Percentiles rank a stretch among this genome's conserved stretches.
These are phyloP conservation scores for Apostichopus californicus DNA, from an alignment of 35 echinoderm and acorn worm species.

Conservation along the genomic window DNA sequence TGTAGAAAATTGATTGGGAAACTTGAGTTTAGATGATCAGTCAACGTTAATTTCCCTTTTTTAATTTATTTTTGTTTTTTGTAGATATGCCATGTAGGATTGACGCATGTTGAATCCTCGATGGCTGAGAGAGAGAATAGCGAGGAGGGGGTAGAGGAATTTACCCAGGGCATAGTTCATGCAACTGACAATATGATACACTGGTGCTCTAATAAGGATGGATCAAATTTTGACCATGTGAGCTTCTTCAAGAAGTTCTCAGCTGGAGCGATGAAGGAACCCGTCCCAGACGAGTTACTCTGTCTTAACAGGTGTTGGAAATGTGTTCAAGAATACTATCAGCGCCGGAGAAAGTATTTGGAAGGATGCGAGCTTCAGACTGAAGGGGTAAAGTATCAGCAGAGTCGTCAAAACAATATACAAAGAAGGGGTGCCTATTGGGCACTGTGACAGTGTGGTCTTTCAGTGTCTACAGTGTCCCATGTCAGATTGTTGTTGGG, in stretches of 20 bases:
- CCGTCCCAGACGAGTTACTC: neutral
- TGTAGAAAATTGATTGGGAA: too few species aligned
- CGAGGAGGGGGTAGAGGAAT: neutral
- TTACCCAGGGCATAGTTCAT: neutral
- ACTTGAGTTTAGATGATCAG: too few species aligned
- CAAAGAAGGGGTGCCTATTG: neutral
- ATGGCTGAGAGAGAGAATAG: neutral
- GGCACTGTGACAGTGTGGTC: neutral
- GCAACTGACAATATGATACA: neutral
- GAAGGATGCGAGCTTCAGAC: neutral
- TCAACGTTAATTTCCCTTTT: too few species aligned
- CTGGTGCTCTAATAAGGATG: neutral
- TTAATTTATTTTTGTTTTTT: neutral
- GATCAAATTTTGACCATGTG: neutral
- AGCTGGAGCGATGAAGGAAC: neutral
- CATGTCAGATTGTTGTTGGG: neutral
- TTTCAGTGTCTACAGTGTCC: neutral
- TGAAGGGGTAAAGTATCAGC: neutral
- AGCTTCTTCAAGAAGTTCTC: slow-evolving; percentile 23
- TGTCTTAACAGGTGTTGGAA: slow-evolving; percentile 17
- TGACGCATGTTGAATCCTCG: neutral
- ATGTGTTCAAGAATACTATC: slow-evolving; percentile 18
- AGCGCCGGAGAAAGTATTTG: neutral
- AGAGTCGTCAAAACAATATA: neutral
- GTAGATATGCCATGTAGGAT: too few species aligned